phyloP scores from a whole-genome alignment of 2,888 invertebrate genomes.

The Mythimna vitellina region DNA sequence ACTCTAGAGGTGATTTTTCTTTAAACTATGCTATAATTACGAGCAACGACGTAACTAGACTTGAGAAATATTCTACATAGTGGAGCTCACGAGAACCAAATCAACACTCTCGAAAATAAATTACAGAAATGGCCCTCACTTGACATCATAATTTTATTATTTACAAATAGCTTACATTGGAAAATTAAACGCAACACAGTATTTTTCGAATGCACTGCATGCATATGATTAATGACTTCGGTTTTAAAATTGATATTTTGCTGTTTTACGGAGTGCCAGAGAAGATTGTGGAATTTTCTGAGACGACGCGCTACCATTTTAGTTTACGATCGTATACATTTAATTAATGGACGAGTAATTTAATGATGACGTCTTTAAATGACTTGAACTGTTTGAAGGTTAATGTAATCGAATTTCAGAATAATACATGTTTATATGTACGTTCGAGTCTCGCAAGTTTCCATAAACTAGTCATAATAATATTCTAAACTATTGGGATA shows the following conservation, averaged over 20 bases:
- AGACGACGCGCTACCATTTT: background rate
- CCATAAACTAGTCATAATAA: constrained; percentile 11
- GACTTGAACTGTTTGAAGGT: no score
- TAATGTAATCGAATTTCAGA: no score
- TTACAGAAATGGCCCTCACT: constrained; percentile 11
- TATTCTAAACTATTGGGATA: constrained; percentile 2
- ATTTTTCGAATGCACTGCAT: background rate
- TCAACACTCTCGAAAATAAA: constrained; percentile 27
- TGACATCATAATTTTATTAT: constrained; percentile 1
- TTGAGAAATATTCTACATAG: constrained; percentile 42
- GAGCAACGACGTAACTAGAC: constrained; percentile 45
- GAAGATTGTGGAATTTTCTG: constrained; percentile 4
- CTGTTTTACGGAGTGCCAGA: constrained; percentile 2
- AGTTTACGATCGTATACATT: background rate
- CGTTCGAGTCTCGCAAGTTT: background rate
- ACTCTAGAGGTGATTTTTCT: constrained; percentile 63
- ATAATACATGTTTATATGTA: no score
- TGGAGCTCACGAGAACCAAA: constrained; percentile 20
- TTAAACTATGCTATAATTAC: constrained; percentile 62
- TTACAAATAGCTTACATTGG: background rate
- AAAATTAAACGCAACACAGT: background rate
- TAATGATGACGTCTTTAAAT: no score
- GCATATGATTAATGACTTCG: background rate
- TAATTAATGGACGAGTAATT: background rate
- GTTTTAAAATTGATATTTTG: background rate